These are phyloP conservation scores for Drosophila demipolita DNA, from an alignment of 2,888 invertebrate genomes.

Conservation along the genomic window DNA sequence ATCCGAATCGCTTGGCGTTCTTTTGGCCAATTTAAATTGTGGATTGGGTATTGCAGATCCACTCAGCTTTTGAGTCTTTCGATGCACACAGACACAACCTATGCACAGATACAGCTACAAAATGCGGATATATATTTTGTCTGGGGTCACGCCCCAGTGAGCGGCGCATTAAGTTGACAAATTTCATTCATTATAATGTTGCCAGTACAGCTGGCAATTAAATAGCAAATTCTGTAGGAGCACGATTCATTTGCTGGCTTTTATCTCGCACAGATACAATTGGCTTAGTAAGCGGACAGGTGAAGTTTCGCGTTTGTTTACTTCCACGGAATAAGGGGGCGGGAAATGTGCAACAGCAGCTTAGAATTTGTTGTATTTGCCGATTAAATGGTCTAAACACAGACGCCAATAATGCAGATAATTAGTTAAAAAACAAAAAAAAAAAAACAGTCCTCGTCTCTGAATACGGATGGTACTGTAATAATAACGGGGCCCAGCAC, in stretches of 20 bases:
- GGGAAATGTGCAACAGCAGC: slow-evolving; percentile 66
- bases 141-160: slow-evolving; percentile 57
- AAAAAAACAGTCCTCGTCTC: slow-evolving; percentile 62
- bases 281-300: slow-evolving; percentile 10
- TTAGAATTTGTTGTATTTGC: slow-evolving; percentile 55
- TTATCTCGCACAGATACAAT: slow-evolving; percentile 28
- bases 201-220: slow-evolving; percentile 66
- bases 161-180: slow-evolving; percentile 74
- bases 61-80: slow-evolving; percentile 14
- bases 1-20: slow-evolving; percentile 52
- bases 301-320: slow-evolving; percentile 47
- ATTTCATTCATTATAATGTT: slow-evolving; percentile 71
- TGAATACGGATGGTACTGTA: slow-evolving; percentile 44
- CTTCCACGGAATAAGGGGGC: slow-evolving; percentile 49
- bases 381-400: slow-evolving; percentile 77
- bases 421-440: slow-evolving; percentile 13
- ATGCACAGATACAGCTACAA: slow-evolving; percentile 26
- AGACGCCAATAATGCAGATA: slow-evolving; percentile 59
- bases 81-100: slow-evolving; percentile 11
- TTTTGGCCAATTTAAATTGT: slow-evolving; percentile 64
- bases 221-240: slow-evolving; percentile 30
- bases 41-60: not conserved
- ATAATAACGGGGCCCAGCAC: slow-evolving; percentile 11
- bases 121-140: slow-evolving; percentile 19
- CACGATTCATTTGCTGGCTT: not conserved